Percentiles rank a stretch among this genome's conserved stretches.
These are phyloP conservation scores for Crypturellus tataupa DNA, from an alignment of 2,797 vertebrate genomes.

Conservation along the genomic window DNA sequence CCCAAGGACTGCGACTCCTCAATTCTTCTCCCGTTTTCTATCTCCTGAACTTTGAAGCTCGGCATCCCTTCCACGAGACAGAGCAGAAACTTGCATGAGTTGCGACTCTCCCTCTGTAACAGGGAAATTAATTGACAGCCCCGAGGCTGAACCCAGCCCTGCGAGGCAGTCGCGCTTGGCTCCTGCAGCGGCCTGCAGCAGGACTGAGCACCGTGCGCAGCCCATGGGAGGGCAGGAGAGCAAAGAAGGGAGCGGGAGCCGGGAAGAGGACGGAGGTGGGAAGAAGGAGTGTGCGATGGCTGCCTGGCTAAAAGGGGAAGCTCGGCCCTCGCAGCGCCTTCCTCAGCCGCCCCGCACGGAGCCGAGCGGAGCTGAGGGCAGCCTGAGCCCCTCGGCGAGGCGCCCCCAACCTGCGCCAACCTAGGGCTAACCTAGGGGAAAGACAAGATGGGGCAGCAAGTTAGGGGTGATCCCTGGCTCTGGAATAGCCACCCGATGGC, in stretches of 20 bases:
- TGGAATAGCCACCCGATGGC: rapidly evolving
- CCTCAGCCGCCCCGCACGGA: not conserved
- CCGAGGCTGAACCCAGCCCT: not conserved
- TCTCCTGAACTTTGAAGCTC: conserved; percentile 42
- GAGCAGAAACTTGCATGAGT: conserved; percentile 35
- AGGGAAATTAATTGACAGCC: conserved; percentile 43
- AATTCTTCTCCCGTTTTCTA: conserved; percentile 35
- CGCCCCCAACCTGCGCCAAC: not conserved
- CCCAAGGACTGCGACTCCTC: conserved; percentile 9
- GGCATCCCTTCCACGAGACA: conserved; percentile 2
- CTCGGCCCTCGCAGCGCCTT: not conserved
- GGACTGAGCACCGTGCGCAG: not conserved
- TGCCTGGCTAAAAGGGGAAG: not conserved
- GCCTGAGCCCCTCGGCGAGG: not conserved
- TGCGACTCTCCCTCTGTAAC: not conserved
- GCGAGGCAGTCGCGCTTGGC: not conserved
- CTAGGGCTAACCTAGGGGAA: not conserved
- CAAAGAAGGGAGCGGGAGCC: not conserved
- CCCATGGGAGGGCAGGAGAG: not conserved
- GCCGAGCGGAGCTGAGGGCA: not conserved
- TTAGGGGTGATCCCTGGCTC: rapidly evolving
- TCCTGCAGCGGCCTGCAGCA: not conserved
- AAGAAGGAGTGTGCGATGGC: not conserved
- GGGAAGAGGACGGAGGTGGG: not conserved
- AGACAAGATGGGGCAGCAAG: not conserved